Evolutionary conservation across 2,797 vertebrate species (phyloP), one percentile per base, ranked within the genome.

Genomic region (Rhadinocentrus ornatus): DNA sequence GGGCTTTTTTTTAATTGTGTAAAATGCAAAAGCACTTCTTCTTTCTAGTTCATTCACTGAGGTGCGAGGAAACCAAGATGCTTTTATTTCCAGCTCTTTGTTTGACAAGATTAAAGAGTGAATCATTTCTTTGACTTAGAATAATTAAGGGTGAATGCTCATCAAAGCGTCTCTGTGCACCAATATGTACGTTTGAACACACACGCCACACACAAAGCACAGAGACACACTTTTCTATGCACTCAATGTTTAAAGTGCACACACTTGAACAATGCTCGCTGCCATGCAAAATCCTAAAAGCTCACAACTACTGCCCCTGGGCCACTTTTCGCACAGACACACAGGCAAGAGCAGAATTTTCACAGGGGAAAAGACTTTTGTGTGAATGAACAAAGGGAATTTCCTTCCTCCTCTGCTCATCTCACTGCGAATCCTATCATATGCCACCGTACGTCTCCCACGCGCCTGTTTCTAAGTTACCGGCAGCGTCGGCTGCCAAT

Each of bases 391-490:
- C 89, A 91, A 88, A 92, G 86, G 89, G 86, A 89, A 91, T 90
- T 84, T 91, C 89, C 84, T 81, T 83, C 69, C 82, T 80, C 70
- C 63, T 52, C 75, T 71, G 69, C 64, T 84, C 61, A 76, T 58
- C 74, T 71, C 61, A 57, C 59, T 41, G 76, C 73, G 82, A 89
- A 89, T 83, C 83, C 84, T 83, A 78, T 90, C 80, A 80, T 75
- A 83, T 86, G 88, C 85, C 81, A 72, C 87, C 68, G 72, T 78
- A 82, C 69, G 37, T 89, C 85, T 91, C 90, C 88, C 87, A 91
- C 86, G 85, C 68, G 88, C 81, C 90, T 88, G 92, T 94, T 93
- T 92, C 93, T 81, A 93, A 94, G 93, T 92, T 94, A 94, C 91
- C 88, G 61, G 81, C 71, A 70, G 81, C 62, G 26, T 76, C 72